phyloP scores from a whole-genome alignment of 1,140 invertebrate genomes.

The Apocrypta bakeri region DNA sequence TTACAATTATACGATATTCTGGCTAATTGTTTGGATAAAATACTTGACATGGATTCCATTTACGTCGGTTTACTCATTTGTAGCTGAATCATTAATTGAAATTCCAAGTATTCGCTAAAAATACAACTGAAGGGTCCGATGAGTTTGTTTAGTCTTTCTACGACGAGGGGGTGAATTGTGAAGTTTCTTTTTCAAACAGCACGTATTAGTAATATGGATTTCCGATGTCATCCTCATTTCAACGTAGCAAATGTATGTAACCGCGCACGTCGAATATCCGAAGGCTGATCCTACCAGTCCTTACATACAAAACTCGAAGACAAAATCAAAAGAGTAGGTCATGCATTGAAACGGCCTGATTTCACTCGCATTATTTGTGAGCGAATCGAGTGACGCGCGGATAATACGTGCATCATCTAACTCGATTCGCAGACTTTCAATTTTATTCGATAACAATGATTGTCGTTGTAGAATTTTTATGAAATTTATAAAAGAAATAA shows the following conservation, averaged over 20 bases:
- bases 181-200: not conserved
- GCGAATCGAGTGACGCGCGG: not conserved
- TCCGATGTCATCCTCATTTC: not conserved
- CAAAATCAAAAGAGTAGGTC: constrained; percentile 29
- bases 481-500: no score
- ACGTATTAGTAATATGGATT: constrained; percentile 21
- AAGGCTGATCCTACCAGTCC: not conserved
- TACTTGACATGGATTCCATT: no score
- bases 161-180: no score
- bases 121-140: no score
- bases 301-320: not conserved
- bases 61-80: no score
- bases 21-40: no score
- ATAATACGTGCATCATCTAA: not conserved
- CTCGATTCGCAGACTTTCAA: not conserved
- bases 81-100: no score
- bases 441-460: not conserved
- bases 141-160: no score
- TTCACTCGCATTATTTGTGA: constrained; percentile 14
- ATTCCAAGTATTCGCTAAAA: no score
- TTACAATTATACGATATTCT: no score
- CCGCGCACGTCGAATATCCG: not conserved
- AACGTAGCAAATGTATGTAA: not conserved
- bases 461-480: no score
- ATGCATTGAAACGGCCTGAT: constrained; percentile 15